Percentiles rank a stretch among this genome's conserved stretches.
Conservation (phyloP, 2,113 vertebrate species). For the Vidua macroura region DNA sequence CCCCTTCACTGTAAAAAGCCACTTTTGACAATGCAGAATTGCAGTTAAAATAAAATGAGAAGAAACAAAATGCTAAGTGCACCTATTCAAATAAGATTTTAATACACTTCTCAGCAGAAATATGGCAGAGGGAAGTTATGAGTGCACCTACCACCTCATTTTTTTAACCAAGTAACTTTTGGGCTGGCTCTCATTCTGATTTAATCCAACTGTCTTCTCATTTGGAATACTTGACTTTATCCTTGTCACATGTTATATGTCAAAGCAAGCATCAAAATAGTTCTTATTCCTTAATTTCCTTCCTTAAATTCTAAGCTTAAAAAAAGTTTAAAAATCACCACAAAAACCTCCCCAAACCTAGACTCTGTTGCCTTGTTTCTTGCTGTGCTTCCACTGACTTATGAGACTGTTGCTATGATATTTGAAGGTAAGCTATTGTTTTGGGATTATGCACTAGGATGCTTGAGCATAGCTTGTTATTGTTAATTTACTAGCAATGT, state of each 20-base stretch:
- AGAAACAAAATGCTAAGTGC: constrained; percentile 56
- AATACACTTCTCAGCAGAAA: not conserved
- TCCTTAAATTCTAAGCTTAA: not conserved
- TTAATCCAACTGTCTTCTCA: not conserved
- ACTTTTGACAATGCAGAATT: constrained; percentile 54
- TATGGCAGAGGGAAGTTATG: not conserved
- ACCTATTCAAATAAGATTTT: constrained; percentile 43
- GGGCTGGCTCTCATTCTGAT: not conserved
- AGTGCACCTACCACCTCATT: not conserved
- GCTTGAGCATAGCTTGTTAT: not conserved
- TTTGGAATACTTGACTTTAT: not conserved
- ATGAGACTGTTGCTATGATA: not conserved
- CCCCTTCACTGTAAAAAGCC: constrained; percentile 28
- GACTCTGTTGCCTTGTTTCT: not conserved
- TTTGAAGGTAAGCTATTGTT: not conserved
- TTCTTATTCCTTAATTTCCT: not conserved
- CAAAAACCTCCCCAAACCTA: not conserved
- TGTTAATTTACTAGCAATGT: not conserved
- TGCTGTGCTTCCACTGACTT: not conserved
- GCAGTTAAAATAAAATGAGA: constrained; percentile 22
- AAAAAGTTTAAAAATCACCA: not conserved
- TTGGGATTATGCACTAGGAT: not conserved
- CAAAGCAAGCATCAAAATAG: not conserved
- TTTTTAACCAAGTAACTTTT: not conserved
- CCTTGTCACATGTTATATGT: not conserved